Percentiles rank a stretch among this genome's conserved stretches.
phyloP scores from a whole-genome alignment of 2,113 vertebrate genomes.

The Tragulus kanchil region DNA sequence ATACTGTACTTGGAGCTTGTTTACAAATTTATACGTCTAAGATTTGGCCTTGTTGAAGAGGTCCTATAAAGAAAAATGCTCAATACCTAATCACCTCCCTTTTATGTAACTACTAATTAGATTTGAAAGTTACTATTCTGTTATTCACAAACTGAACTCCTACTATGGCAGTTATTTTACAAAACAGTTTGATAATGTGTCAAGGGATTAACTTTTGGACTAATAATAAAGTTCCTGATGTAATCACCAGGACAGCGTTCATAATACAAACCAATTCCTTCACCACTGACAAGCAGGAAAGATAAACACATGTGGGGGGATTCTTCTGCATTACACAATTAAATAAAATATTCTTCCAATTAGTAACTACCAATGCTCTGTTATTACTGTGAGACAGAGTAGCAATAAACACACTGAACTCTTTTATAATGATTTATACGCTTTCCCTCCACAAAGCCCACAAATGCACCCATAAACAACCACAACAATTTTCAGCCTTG shows the following conservation, averaged over 20 bases:
- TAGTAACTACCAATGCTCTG: slow-evolving; percentile 25
- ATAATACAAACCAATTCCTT: slow-evolving; percentile 67
- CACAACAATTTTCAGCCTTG: slow-evolving; percentile 37
- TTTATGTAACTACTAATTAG: background rate
- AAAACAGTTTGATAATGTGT: slow-evolving; percentile 50
- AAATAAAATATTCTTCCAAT: slow-evolving; percentile 46
- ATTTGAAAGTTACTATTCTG: slow-evolving; percentile 50
- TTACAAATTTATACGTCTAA: background rate
- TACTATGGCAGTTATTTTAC: slow-evolving; percentile 5
- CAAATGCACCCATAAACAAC: background rate
- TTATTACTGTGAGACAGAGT: background rate
- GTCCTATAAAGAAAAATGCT: slow-evolving; percentile 3
- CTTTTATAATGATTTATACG: slow-evolving; percentile 9
- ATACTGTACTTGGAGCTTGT: background rate
- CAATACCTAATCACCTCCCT: background rate
- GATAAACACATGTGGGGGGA: slow-evolving; percentile 25
- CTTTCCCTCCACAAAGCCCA: slow-evolving; percentile 59
- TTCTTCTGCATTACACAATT: background rate
- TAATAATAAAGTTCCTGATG: slow-evolving; percentile 40
- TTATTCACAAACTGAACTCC: slow-evolving; percentile 50
- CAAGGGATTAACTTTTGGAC: slow-evolving; percentile 51
- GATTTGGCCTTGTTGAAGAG: background rate
- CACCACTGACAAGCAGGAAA: slow-evolving; percentile 53
- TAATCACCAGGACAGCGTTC: slow-evolving; percentile 54
- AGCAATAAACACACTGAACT: slow-evolving; percentile 5